These are phyloP conservation scores for Prunella himalayana DNA, from an alignment of 2,113 vertebrate species.

Conservation along the genomic window DNA sequence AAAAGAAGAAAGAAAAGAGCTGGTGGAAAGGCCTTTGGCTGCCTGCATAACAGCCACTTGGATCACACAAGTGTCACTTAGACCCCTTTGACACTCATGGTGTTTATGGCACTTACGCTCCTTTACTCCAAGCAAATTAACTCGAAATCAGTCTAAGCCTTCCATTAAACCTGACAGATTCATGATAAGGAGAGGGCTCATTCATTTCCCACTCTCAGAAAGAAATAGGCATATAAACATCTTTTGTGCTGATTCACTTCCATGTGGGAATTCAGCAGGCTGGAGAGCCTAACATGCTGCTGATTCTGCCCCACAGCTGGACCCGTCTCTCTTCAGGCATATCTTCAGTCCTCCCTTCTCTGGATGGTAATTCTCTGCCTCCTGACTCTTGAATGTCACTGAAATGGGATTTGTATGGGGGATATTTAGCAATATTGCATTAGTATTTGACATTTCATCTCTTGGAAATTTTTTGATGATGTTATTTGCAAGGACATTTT, in stretches of 20 bases:
- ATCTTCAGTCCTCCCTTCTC: not conserved
- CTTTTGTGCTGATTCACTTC: not conserved
- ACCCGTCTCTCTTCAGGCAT: not conserved
- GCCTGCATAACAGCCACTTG: not conserved
- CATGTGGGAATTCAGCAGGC: not conserved
- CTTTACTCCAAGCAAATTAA: not conserved
- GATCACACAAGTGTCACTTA: not conserved
- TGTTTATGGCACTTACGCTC: not conserved
- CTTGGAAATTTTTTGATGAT: not conserved
- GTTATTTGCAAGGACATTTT: conserved; percentile 31
- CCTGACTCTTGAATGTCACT: not conserved
- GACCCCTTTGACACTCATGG: not conserved
- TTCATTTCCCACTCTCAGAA: not conserved
- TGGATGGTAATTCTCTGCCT: not conserved
- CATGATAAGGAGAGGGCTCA: not conserved
- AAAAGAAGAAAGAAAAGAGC: not conserved
- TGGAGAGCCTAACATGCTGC: not conserved
- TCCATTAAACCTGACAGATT: not conserved
- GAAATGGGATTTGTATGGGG: not conserved
- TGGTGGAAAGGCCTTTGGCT: not conserved
- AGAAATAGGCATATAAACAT: not conserved
- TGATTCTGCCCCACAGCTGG: not conserved
- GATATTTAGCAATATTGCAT: not conserved
- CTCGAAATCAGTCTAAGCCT: not conserved
- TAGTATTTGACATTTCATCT: conserved; percentile 46